Percentiles rank a stretch among this genome's conserved stretches.
Conservation (phyloP, 2,797 vertebrate genomes). For the Yasuhikotakia modesta region DNA sequence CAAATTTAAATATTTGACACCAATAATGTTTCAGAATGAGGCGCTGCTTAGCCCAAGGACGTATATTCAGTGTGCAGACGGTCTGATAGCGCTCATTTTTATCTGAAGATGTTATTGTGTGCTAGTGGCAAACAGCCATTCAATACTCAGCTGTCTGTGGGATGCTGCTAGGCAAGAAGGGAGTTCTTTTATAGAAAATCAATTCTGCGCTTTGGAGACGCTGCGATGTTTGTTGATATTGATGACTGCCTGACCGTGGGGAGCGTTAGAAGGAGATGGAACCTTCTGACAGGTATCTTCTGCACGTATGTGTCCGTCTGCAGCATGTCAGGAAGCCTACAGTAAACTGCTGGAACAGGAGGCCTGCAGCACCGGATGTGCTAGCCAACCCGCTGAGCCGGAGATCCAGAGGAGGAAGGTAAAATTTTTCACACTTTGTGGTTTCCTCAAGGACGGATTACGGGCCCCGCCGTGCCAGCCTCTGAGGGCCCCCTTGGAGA, state of each 20-base stretch:
- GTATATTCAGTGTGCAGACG: conserved; percentile 13
- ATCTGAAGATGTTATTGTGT: conserved; percentile 35
- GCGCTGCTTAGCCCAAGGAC: conserved; percentile 16
- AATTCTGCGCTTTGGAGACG: conserved; percentile 63
- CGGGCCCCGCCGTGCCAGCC: neutral
- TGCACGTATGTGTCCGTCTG: conserved; percentile 44
- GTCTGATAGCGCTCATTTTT: conserved; percentile 30
- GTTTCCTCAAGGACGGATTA: conserved; percentile 2
- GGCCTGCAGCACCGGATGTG: conserved; percentile 87
- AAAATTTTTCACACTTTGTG: conserved; percentile 47
- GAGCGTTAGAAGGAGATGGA: conserved; percentile 23
- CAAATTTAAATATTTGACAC: neutral
- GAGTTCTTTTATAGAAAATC: conserved; percentile 68
- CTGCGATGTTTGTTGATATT: conserved; percentile 52
- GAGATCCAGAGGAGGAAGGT: conserved; percentile 87
- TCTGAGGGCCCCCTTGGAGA: neutral
- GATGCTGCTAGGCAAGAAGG: conserved; percentile 53
- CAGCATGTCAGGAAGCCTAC: conserved; percentile 94
- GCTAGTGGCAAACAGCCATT: conserved; percentile 39
- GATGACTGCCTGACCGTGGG: conserved; percentile 38
- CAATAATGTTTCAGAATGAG: conserved; percentile 15
- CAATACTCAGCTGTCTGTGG: conserved; percentile 49
- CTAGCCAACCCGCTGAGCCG: conserved; percentile 82
- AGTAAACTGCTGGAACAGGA: conserved; percentile 83
- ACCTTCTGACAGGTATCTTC: conserved; percentile 16